Evolutionary conservation across 2,888 invertebrate species (phyloP).

Genomic region (Plebejus anna): DNA sequence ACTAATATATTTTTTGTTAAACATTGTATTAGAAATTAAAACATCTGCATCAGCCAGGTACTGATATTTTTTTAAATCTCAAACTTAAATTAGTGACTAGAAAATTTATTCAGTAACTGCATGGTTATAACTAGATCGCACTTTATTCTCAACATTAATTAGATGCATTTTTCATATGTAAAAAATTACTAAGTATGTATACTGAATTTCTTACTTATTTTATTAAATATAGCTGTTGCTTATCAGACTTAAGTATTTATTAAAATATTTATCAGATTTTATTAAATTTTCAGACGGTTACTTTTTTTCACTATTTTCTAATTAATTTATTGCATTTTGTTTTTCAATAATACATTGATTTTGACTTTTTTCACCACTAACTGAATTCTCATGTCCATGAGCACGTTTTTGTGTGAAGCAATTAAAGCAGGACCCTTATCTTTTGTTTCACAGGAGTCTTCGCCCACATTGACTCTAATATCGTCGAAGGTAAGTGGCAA

Average conservation of each 20-base stretch:
- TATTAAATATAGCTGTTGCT: background rate
- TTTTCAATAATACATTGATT: background rate
- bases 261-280: too few relatives aligned
- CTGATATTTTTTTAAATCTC: too few relatives aligned
- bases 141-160: background rate
- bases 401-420: constrained; percentile 44
- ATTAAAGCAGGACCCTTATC: constrained; percentile 71
- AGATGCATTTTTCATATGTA: background rate
- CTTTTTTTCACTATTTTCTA: background rate
- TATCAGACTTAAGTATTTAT: background rate
- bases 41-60: too few relatives aligned
- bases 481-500: constrained; percentile 86
- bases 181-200: background rate
- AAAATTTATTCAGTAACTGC: background rate
- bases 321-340: background rate
- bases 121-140: background rate
- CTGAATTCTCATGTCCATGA: constrained; percentile 22
- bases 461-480: constrained; percentile 88
- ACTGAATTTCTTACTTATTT: background rate
- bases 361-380: background rate
- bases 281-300: background rate
- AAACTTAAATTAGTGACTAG: background rate
- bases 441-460: constrained; percentile 86
- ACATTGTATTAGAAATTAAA: too few relatives aligned
- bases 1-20: too few relatives aligned